Evolutionary conservation across 2,888 invertebrate genomes (phyloP).

Genomic region (Crepidodera aurea): DNA sequence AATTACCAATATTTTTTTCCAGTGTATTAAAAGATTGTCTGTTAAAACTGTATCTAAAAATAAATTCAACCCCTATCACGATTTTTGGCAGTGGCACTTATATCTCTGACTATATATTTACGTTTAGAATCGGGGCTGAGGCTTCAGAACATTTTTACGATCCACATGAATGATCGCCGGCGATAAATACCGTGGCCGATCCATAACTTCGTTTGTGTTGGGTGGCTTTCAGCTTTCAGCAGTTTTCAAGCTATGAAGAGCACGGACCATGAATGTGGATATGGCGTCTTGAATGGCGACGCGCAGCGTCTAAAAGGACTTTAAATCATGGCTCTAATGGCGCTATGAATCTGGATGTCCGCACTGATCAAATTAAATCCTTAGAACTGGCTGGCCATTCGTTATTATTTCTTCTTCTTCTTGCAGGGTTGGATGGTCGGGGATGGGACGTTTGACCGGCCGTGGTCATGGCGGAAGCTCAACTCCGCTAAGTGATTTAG

Average conservation of each 20-base stretch:
- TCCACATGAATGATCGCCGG: slow-evolving; percentile 38
- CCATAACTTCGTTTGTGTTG: slow-evolving; percentile 41
- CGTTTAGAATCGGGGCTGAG: slow-evolving; percentile 20
- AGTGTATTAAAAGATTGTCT: no score
- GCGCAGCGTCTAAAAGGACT: slow-evolving; percentile 60
- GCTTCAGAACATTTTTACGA: slow-evolving; percentile 32
- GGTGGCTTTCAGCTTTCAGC: slow-evolving; percentile 40
- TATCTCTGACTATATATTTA: slow-evolving; percentile 22
- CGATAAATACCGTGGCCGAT: slow-evolving; percentile 38
- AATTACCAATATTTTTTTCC: no score
- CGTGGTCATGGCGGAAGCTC: slow-evolving; percentile 50
- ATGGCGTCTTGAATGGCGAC: slow-evolving; percentile 50
- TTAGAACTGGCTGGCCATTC: slow-evolving; percentile 58
- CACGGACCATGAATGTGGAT: slow-evolving; percentile 41
- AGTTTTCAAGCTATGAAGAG: slow-evolving; percentile 35
- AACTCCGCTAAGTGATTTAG: slow-evolving; percentile 47
- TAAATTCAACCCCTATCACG: slow-evolving; percentile 8
- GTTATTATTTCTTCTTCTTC: slow-evolving; percentile 49
- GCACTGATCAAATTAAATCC: slow-evolving; percentile 64
- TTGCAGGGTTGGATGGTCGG: slow-evolving; percentile 2
- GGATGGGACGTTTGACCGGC: slow-evolving; percentile 52
- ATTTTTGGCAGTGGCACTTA: slow-evolving; percentile 13
- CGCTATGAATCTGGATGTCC: slow-evolving; percentile 64
- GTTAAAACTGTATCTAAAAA: background rate
- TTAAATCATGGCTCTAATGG: slow-evolving; percentile 63